These are phyloP conservation scores for Lomographa bimaculata DNA, from an alignment of 2,888 invertebrate species.

Conservation along the genomic window DNA sequence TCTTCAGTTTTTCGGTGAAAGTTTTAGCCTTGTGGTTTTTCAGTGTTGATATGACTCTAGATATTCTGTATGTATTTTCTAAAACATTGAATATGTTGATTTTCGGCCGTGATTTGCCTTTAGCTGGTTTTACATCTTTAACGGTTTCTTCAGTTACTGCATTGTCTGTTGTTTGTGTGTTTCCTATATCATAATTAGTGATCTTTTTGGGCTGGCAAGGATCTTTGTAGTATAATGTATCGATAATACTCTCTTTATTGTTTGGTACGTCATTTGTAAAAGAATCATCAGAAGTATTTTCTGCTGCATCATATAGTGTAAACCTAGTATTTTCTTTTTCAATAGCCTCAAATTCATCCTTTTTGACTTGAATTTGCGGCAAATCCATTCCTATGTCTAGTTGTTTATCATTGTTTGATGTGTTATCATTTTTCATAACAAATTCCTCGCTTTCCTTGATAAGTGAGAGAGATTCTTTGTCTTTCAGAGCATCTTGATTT, in stretches of 20 bases:
- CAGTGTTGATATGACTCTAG: conserved; percentile 7
- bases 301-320: conserved; percentile 3
- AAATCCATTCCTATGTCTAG: no score
- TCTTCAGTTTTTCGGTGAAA: conserved; percentile 15
- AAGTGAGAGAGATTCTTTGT: conserved; percentile 12
- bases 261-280: not conserved
- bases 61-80: conserved; percentile 18
- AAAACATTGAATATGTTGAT: conserved; percentile 14
- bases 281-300: not conserved
- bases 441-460: conserved; percentile 4
- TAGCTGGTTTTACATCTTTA: not conserved
- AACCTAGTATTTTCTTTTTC: not conserved
- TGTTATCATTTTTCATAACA: conserved; percentile 3
- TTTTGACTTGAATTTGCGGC: not conserved
- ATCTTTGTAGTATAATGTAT: conserved; percentile 16
- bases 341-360: not conserved
- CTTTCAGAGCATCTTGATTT: conserved; percentile 6
- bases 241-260: not conserved
- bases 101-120: conserved; percentile 1
- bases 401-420: no score
- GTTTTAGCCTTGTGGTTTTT: conserved; percentile 5
- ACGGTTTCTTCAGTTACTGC: not conserved
- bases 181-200: no score
- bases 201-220: conserved; percentile 12
- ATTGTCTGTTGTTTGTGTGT: not conserved